Conservation (phyloP, 2,888 invertebrate genomes). For the Zootermopsis nevadensis region DNA sequence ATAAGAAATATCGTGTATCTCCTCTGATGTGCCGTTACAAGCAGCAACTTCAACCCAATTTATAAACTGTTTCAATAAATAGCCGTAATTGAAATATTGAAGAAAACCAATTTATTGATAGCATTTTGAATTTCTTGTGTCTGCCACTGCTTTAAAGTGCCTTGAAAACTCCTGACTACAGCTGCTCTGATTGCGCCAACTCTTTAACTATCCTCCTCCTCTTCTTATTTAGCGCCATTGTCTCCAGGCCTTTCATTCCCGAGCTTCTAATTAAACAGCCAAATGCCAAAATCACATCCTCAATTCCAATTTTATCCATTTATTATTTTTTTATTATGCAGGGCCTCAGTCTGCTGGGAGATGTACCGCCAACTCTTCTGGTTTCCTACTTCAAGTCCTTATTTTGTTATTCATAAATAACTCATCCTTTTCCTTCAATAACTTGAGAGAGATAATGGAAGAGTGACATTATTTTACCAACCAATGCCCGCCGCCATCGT, state of each 20-base stretch:
- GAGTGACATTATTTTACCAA: background rate
- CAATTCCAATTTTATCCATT: conserved; percentile 40
- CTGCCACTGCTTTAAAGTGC: too few relatives aligned
- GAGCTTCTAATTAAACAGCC: conserved; percentile 35
- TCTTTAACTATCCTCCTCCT: background rate
- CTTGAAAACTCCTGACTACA: too few relatives aligned
- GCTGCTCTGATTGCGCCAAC: background rate
- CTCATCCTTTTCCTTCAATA: background rate
- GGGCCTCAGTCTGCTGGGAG: background rate
- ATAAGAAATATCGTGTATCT: too few relatives aligned
- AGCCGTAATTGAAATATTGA: too few relatives aligned
- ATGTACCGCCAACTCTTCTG: background rate
- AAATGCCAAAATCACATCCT: conserved; percentile 39
- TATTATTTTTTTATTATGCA: conserved; percentile 9
- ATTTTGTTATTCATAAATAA: conserved; percentile 37
- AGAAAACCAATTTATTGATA: too few relatives aligned
- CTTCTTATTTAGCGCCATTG: background rate
- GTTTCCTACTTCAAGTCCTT: background rate
- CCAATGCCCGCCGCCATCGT: too few relatives aligned
- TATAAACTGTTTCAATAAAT: too few relatives aligned
- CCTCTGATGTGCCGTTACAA: too few relatives aligned
- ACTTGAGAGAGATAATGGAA: background rate
- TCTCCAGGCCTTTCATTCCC: conserved; percentile 8
- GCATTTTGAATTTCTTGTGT: too few relatives aligned
- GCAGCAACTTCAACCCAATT: too few relatives aligned